Evolutionary conservation across 1,140 invertebrate species (phyloP), one percentile per base, ranked within the genome.

Genomic region (Streblospio benedicti): DNA sequence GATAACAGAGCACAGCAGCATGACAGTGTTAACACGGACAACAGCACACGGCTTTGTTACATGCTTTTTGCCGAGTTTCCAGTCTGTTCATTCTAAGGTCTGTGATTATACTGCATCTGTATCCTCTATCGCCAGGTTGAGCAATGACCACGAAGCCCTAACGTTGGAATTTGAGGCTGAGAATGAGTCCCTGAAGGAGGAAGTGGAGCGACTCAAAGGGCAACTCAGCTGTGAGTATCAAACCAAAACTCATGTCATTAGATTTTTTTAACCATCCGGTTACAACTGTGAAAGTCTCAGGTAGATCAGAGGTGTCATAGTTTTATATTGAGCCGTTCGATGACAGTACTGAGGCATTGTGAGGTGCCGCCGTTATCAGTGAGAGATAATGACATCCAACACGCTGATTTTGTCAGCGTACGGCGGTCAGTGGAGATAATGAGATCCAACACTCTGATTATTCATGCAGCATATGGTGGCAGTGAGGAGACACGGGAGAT

Each of bases 81-180:
- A n/a, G n/a, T n/a, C n/a, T n/a, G n/a, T n/a, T n/a, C n/a, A n/a
- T n/a, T n/a, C n/a, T n/a, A n/a, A n/a, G n/a, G n/a, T n/a, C n/a
- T n/a, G n/a, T n/a, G n/a, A n/a, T n/a, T n/a, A n/a, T n/a, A n/a
- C n/a, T n/a, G n/a, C n/a, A n/a, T n/a, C n/a, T n/a, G 65, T 61
- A 68, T 74, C 55, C 67, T 69, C 23, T 66, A 71, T 45, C 65
- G 74, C 9, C 71, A 69, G 47, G 61, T 66, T 32, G 62, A 70
- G 12, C 75, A 76, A 61, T 57, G 75, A 76, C 54, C 66, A 73
- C 60, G 73, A 75, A 56, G 66, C 69, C 6, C 67, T 75, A 25
- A 74, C 74, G 33, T 71, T 73, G 33, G 73, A 73, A 50, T 62
- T 76, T 20, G 75, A 75, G 59, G 66, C 66, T 0, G 75, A 76